These are phyloP conservation scores for Onychostoma macrolepis DNA, from an alignment of 2,113 vertebrate species.

Conservation along the genomic window DNA sequence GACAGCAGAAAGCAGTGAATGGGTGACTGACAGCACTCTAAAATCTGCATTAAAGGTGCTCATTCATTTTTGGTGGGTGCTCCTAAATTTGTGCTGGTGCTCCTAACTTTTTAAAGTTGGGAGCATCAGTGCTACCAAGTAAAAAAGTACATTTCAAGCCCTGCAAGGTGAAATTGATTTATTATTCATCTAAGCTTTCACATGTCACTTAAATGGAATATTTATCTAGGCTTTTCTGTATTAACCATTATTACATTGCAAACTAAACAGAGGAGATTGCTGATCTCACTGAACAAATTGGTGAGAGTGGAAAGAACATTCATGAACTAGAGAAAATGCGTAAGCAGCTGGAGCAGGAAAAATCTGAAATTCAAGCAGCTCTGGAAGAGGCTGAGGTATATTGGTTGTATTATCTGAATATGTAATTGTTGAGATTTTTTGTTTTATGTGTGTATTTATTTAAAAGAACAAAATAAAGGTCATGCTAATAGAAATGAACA, in stretches of 20 bases:
- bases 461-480: background rate
- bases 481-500: background rate
- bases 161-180: conserved; percentile 60
- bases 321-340: conserved; percentile 87
- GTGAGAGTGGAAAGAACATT: conserved; percentile 79
- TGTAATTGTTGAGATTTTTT: background rate
- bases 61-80: no score
- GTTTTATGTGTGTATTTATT: background rate
- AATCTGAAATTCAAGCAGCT: conserved; percentile 83
- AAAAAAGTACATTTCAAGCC: no score
- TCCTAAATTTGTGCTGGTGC: no score
- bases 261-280: conserved; percentile 70
- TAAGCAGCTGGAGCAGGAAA: conserved; percentile 86
- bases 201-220: no score
- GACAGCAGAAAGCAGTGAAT: no score
- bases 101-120: no score
- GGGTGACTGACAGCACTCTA: no score
- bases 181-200: background rate
- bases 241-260: background rate
- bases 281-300: conserved; percentile 85
- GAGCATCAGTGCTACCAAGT: no score
- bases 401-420: conserved; percentile 56
- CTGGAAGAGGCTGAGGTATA: conserved; percentile 87
- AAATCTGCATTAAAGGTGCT: no score
- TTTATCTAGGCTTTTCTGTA: background rate